Conservation (phyloP, 2,888 invertebrate genomes). For the Caenorhabditis zanzibari region DNA sequence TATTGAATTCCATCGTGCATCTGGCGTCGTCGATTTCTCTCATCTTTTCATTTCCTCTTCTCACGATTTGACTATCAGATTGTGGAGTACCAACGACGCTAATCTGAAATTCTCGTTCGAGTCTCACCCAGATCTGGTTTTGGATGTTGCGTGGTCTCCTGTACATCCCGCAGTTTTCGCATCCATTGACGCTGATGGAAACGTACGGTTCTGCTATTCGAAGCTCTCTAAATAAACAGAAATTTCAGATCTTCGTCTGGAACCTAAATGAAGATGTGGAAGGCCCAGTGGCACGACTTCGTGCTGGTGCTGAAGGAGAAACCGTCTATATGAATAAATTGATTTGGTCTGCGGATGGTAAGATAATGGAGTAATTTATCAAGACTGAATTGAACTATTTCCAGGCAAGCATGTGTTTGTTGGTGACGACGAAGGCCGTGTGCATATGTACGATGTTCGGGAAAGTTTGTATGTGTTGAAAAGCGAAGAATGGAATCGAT, state of each 20-base stretch:
- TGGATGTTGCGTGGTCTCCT: constrained; percentile 98
- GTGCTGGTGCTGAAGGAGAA: constrained; percentile 58
- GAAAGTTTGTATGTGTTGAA: constrained; percentile 79
- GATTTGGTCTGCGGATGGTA: constrained; percentile 76
- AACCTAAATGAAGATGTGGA: constrained; percentile 86
- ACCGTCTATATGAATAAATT: constrained; percentile 69
- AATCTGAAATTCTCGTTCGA: constrained; percentile 97
- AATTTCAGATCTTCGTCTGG: constrained; percentile 80
- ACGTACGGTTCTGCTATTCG: constrained; percentile 90
- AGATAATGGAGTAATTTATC: too few relatives aligned
- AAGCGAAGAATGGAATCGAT: constrained; percentile 80
- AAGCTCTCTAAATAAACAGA: too few relatives aligned
- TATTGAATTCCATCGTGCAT: constrained; percentile 89
- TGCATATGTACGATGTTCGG: constrained; percentile 94
- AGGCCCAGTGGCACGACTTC: constrained; percentile 75
- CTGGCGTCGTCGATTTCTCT: constrained; percentile 95
- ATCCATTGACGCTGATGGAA: constrained; percentile 94
- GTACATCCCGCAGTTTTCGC: constrained; percentile 98
- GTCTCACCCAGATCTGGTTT: constrained; percentile 94
- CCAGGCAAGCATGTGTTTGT: constrained; percentile 91
- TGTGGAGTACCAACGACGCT: constrained; percentile 97
- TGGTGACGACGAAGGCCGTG: constrained; percentile 95
- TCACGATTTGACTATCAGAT: constrained; percentile 98
- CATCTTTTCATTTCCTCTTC: constrained; percentile 96
- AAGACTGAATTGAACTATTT: constrained; percentile 7